Conservation (phyloP, 2,113 vertebrate species). For the Barnardius zonarius region DNA sequence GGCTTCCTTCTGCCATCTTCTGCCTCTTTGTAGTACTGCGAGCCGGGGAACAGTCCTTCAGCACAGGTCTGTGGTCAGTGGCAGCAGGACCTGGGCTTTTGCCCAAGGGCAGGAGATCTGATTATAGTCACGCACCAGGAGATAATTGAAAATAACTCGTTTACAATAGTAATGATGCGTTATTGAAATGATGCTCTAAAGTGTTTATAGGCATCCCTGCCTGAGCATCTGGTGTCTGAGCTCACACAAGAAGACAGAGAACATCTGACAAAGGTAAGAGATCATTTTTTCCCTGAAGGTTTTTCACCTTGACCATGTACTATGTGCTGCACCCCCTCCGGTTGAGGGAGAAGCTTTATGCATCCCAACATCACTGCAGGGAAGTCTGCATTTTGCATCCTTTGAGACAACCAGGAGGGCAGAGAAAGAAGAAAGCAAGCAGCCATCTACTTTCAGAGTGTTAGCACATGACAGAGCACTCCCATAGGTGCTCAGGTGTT, state of each 20-base stretch:
- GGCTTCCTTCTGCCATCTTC: constrained; percentile 56
- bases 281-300: not conserved
- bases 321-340: not conserved
- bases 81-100: not conserved
- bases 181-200: not conserved
- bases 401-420: not conserved
- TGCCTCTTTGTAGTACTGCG: constrained; percentile 17
- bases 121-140: not conserved
- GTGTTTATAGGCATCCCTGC: not conserved
- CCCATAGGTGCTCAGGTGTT: not conserved
- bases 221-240: not conserved
- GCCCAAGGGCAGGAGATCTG: not conserved
- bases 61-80: rapidly evolving
- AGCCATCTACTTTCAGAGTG: not conserved
- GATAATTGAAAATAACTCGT: not conserved
- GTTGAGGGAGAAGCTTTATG: not conserved
- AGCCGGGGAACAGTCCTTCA: not conserved
- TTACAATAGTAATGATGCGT: not conserved
- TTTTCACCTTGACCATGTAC: not conserved
- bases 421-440: not conserved
- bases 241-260: not conserved
- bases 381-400: not conserved
- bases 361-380: not conserved
- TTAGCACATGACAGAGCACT: rapidly evolving
- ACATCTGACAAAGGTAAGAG: not conserved